Evolutionary conservation across 2,797 vertebrate genomes (phyloP), one percentile per base, ranked within the genome.

Genomic region (Platyrinchus mystaceus): DNA sequence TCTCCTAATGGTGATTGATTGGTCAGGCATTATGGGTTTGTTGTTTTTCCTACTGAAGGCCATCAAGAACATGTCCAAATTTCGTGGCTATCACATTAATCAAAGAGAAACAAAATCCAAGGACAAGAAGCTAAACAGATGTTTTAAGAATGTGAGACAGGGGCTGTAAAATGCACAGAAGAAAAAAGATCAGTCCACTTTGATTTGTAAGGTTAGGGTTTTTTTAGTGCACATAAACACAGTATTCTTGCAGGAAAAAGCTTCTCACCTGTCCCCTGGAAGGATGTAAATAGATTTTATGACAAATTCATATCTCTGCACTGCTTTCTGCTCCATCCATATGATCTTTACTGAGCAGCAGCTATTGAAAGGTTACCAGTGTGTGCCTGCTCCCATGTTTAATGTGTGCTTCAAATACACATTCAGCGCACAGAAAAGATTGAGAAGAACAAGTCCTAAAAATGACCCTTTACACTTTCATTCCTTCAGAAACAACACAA

Each of bases 21-120:
- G 87, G 87, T 81, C 58, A 86, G 87, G 87, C 85, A 97, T 97
- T 96, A 97, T 68, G 93, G 92, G 87, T 93, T 95, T 96, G 96
- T 97, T 97, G 96, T 97, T 97, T 92, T 79, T 96, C 96, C 96
- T 96, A 95, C 96, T 89, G 95, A 97, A 94, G 79, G 62, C 98
- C 98, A 98, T 97, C 96, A 98, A 98, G 97, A 98, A 96, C 97
- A 97, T 94, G 97, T 97, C 98, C 96, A 95, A 97, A 98, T 98
- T 98, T 98, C 53, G 91, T 97, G 97, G 96, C 97, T 98, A 98
- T 98, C 97, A 93, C 91, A 92, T 97, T 98, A 98, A 98, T 98
- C 98, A 98, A 98, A 98, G 97, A 95, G 97, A 98, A 98, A 98
- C 98, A 98, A 97, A 98, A 97, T 96, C 96, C 89, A 94, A 77